phyloP scores from a whole-genome alignment of 2,888 invertebrate genomes.

The Branchellion lobata region DNA sequence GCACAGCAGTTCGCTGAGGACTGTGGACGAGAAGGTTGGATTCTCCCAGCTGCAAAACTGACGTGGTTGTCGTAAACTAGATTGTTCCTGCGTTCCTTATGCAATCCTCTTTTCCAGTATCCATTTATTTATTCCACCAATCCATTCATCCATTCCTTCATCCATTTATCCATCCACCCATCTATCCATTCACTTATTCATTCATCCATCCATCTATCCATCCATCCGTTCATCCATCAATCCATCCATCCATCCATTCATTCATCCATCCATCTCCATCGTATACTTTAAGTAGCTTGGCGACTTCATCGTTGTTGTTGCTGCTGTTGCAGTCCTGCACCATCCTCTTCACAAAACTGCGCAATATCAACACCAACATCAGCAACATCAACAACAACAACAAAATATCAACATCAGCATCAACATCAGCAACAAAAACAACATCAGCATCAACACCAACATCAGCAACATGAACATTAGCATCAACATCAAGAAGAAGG shows the following conservation, averaged over 20 bases:
- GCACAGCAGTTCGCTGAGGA: slow-evolving; percentile 86
- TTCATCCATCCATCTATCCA: too few relatives aligned
- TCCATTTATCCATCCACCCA: too few relatives aligned
- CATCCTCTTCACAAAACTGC: slow-evolving; percentile 80
- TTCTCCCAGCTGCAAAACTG: slow-evolving; percentile 97
- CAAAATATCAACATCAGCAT: background rate
- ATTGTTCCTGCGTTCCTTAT: too few relatives aligned
- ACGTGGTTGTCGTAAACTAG: too few relatives aligned
- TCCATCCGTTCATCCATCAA: too few relatives aligned
- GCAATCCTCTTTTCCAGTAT: too few relatives aligned
- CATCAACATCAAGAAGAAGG: background rate
- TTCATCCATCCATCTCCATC: background rate
- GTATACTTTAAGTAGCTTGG: slow-evolving; percentile 71
- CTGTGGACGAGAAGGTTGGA: slow-evolving; percentile 84
- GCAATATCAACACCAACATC: slow-evolving; percentile 2
- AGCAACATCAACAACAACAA: slow-evolving; percentile 19
- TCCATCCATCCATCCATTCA: too few relatives aligned
- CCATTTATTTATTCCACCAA: too few relatives aligned
- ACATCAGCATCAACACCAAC: background rate
- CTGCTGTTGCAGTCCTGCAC: slow-evolving; percentile 89
- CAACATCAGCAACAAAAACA: background rate
- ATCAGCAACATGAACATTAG: too few relatives aligned
- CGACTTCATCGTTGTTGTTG: slow-evolving; percentile 84
- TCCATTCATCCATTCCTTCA: too few relatives aligned
- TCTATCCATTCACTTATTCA: too few relatives aligned